These are phyloP conservation scores for Candidula unifasciata DNA, from an alignment of 2,888 invertebrate genomes.

Conservation along the genomic window DNA sequence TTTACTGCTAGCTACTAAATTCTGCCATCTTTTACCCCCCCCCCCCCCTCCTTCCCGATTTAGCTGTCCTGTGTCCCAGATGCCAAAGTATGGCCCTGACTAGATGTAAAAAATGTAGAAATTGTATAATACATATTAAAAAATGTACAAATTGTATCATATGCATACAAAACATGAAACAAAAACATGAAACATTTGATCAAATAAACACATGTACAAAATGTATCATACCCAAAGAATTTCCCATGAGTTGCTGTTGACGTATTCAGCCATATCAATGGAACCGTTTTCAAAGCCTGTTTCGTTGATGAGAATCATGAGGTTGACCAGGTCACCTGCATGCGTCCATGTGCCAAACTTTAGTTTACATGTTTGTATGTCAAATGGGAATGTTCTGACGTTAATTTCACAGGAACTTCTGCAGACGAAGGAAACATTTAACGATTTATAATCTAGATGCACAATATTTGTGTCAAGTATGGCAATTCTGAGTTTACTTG, in stretches of 20 bases:
- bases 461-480: no score
- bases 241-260: slow-evolving; percentile 77
- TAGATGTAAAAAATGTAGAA: no score
- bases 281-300: slow-evolving; percentile 52
- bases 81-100: no score
- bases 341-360: slow-evolving; percentile 78
- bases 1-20: no score
- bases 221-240: slow-evolving; percentile 60
- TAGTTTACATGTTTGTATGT: slow-evolving; percentile 75
- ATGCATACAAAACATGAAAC: no score
- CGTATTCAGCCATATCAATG: slow-evolving; percentile 72
- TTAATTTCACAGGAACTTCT: slow-evolving; percentile 77
- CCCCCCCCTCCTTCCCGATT: no score
- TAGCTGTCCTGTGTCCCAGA: no score
- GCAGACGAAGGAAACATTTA: slow-evolving; percentile 65
- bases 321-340: slow-evolving; percentile 72
- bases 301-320: slow-evolving; percentile 60
- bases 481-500: no score
- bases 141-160: background rate
- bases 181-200: no score
- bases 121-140: background rate
- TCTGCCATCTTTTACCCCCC: no score
- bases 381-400: slow-evolving; percentile 77
- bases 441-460: no score
- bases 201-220: no score